These are phyloP conservation scores for Geococcyx californianus DNA, from an alignment of 2,113 vertebrate genomes.

Conservation along the genomic window DNA sequence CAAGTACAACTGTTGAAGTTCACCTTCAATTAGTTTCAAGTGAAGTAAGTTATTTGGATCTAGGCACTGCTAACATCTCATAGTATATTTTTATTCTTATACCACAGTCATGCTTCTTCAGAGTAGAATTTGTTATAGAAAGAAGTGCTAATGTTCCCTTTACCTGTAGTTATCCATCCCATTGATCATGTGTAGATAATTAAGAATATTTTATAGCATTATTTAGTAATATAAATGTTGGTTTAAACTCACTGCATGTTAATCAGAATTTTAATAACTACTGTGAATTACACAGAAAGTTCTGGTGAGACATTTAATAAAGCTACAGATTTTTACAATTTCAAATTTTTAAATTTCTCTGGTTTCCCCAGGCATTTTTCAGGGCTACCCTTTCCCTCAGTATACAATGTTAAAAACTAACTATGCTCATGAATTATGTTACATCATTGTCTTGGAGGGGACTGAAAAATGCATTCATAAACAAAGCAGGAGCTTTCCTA, in stretches of 20 bases:
- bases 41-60: not conserved
- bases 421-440: not conserved
- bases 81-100: not conserved
- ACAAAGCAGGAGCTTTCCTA: not conserved
- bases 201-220: not conserved
- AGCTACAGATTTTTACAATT: not conserved
- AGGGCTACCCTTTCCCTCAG: not conserved
- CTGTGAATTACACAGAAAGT: not conserved
- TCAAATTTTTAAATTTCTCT: not conserved
- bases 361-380: not conserved
- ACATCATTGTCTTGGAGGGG: not conserved
- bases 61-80: not conserved
- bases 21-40: not conserved
- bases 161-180: not conserved
- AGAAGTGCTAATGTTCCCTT: not conserved
- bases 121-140: not conserved
- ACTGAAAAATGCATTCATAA: not conserved
- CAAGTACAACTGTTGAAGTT: not conserved
- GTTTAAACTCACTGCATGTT: not conserved
- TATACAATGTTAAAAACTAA: not conserved
- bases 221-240: not conserved
- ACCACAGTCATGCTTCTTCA: not conserved
- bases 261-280: not conserved
- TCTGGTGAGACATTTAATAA: not conserved
- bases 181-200: not conserved